Percentiles rank a stretch among this genome's conserved stretches.
phyloP scores from a whole-genome alignment of 2,888 invertebrate species.

The Eilema griseolum region DNA sequence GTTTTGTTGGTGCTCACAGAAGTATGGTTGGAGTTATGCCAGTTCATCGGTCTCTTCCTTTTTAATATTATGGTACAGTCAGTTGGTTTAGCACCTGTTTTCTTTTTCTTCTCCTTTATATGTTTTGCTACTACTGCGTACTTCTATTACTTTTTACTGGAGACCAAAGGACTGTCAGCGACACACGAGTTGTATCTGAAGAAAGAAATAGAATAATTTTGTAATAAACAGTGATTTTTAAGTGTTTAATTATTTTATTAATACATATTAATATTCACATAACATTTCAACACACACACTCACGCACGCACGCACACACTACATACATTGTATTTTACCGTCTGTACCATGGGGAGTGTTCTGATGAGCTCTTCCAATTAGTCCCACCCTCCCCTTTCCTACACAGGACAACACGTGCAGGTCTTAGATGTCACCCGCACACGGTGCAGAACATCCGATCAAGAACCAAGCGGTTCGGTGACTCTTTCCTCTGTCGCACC shows the following conservation, averaged over 20 bases:
- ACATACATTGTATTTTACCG: too few relatives aligned
- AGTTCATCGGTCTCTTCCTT: not conserved
- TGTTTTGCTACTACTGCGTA: slow-evolving; percentile 43
- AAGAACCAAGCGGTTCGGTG: too few relatives aligned
- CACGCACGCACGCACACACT: too few relatives aligned
- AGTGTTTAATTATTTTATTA: not conserved
- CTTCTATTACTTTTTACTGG: slow-evolving; percentile 59
- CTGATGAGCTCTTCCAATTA: too few relatives aligned
- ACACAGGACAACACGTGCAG: too few relatives aligned
- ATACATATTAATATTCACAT: not conserved
- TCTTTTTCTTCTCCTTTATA: not conserved
- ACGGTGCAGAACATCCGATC: too few relatives aligned
- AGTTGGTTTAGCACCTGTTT: not conserved
- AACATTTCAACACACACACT: too few relatives aligned
- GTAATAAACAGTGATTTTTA: not conserved
- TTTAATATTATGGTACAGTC: not conserved
- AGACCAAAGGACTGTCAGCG: slow-evolving; percentile 64
- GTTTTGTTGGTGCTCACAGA: not conserved
- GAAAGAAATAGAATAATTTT: slow-evolving; percentile 22
- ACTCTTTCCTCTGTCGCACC: too few relatives aligned
- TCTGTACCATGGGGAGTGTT: too few relatives aligned
- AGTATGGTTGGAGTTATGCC: not conserved
- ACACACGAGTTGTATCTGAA: slow-evolving; percentile 58
- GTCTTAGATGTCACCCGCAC: too few relatives aligned
- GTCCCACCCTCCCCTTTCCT: too few relatives aligned